Base-by-base conservation (phyloP, 2,888 invertebrate species). In the Drosophila glabriapex region DNA sequence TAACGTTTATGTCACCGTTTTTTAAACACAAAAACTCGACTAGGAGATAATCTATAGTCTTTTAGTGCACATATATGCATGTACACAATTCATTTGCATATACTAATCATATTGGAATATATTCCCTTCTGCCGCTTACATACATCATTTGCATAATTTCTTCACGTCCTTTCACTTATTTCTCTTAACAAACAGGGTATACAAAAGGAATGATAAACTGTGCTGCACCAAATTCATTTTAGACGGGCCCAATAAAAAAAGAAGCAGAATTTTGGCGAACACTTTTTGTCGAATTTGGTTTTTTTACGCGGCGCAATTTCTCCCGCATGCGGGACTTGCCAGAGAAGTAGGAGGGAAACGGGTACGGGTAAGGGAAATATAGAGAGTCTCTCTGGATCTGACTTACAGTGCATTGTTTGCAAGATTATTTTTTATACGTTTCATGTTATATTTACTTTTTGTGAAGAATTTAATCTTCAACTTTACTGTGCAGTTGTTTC, bases 1-100 rank as follows among this genome's bases (percentile, higher is more conserved):
- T 74, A 70, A 69, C 71, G 88, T 80, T 85, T 82, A 79, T 83
- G 63, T 50, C 52, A 25, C 19, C 56, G 53, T 37, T 59, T 56
- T 46, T 41, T 25, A 61, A 56, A 67, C 16, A 31, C n/a, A 14
- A 12, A 1, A 16, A 19, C 14, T 28, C 14, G 41, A 56, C 55
- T 39, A 12, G 1, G 0, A n/a, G 25, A 54, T 69, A 53, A 43
- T 60, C 60, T 35, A 14, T 35, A 35, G 35, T 4, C 1, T 35
- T 35, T 35, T 35, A 14, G 1, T 14, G 4, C 14, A 35, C 14
- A 35, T 35, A 1, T 35, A 35, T 35, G 35, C 35, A 35, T 14
- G 12, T 1, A 14, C 35, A 35, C 1, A 35, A 14, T 35, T 35
- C 35, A 35, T 14, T 35, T 14, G 35, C 35, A 35, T 14, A 14